phyloP scores from a whole-genome alignment of 2,888 invertebrate genomes.

The Urechis unicinctus region DNA sequence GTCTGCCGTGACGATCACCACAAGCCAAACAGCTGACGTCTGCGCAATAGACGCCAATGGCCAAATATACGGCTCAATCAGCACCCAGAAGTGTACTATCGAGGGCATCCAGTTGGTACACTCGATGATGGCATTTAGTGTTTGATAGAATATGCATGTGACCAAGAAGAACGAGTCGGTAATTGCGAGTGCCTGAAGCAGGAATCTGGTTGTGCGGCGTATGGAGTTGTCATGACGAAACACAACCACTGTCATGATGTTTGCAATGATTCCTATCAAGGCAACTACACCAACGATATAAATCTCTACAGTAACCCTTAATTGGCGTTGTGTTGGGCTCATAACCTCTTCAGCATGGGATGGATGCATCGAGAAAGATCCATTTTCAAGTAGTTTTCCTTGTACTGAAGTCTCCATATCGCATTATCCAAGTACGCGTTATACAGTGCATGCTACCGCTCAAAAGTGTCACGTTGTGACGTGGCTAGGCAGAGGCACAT shows the following conservation, averaged over 20 bases:
- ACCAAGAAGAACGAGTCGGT: constrained; percentile 19
- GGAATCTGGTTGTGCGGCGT: constrained; percentile 19
- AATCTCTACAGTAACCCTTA: no score
- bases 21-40: constrained; percentile 23
- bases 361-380: no score
- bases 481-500: no score
- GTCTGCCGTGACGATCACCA: constrained; percentile 21
- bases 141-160: constrained; percentile 21
- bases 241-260: constrained; percentile 19
- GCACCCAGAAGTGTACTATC: constrained; percentile 12
- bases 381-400: no score
- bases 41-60: constrained; percentile 20
- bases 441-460: no score
- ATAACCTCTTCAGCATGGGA: no score
- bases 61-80: constrained; percentile 21
- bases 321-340: no score
- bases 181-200: constrained; percentile 20
- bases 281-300: no score
- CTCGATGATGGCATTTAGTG: constrained; percentile 13
- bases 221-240: constrained; percentile 17
- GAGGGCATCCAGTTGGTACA: constrained; percentile 11
- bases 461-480: no score
- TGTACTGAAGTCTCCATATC: no score
- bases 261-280: constrained; percentile 21
- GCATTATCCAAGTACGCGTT: no score